Conservation (phyloP, 1,140 invertebrate genomes). For the Drosophila oshimai region DNA sequence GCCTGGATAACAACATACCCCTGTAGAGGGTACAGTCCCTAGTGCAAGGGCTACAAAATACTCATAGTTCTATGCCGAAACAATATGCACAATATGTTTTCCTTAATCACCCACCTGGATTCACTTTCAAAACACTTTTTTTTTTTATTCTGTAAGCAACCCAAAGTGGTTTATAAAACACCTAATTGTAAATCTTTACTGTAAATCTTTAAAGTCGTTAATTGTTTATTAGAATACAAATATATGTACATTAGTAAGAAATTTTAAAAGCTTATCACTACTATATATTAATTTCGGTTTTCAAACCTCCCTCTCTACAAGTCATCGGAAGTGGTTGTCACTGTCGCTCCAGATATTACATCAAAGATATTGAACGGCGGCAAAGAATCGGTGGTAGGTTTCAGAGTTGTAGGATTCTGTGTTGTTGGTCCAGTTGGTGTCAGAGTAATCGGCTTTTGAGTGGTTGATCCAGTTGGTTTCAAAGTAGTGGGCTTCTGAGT, state of each 20-base stretch:
- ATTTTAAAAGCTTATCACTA: neutral
- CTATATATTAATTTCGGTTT: neutral
- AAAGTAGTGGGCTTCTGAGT: too few relatives aligned
- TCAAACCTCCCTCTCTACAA: neutral
- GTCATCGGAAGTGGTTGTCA: neutral
- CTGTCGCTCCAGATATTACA: neutral
- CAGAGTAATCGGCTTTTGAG: too few relatives aligned
- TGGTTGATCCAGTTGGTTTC: too few relatives aligned
- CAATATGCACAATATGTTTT: too few relatives aligned
- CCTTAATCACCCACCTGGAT: too few relatives aligned
- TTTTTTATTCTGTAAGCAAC: neutral
- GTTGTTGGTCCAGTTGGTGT: neutral
- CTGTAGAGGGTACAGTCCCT: neutral
- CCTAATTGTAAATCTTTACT: neutral
- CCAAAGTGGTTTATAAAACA: neutral
- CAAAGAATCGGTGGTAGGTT: constrained; percentile 14
- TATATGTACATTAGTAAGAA: neutral
- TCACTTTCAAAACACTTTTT: constrained; percentile 3
- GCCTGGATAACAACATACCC: constrained; percentile 51
- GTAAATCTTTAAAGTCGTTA: neutral
- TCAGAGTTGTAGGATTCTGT: neutral
- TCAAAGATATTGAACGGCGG: constrained; percentile 39
- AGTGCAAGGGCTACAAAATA: neutral
- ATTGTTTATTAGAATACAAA: neutral
- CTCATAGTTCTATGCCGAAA: neutral